Conservation (phyloP, 2,113 vertebrate species). For the Paramormyrops kingsleyae region DNA sequence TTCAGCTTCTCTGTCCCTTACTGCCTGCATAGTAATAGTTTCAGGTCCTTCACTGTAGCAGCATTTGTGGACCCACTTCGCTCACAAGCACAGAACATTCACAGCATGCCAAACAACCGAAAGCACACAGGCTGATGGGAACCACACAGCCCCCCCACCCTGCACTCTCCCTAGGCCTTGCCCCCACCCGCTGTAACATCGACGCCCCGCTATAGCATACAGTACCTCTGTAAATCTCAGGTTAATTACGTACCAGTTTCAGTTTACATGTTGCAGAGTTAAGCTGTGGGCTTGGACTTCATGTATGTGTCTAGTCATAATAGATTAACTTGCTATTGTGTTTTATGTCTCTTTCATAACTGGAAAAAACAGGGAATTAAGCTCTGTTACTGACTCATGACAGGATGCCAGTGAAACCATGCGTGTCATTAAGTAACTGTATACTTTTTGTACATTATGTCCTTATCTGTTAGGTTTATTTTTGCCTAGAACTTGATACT, state of each 20-base stretch:
- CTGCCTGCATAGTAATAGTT: not conserved
- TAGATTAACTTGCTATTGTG: conserved; percentile 7
- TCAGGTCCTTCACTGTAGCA: not conserved
- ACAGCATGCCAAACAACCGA: not conserved
- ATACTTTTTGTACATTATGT: conserved; percentile 34
- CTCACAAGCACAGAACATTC: not conserved
- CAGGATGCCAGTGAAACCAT: conserved; percentile 16
- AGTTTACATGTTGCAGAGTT: conserved; percentile 35
- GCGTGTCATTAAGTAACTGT: not conserved
- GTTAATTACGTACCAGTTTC: conserved; percentile 12
- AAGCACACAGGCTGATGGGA: not conserved
- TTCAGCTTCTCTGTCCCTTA: not conserved
- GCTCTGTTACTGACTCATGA: not conserved
- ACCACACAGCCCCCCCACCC: not conserved
- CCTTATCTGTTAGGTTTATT: conserved; percentile 50
- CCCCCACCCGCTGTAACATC: not conserved
- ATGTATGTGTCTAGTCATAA: not conserved
- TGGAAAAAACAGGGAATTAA: conserved; percentile 39
- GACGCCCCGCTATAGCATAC: not conserved
- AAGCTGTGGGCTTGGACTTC: conserved; percentile 10
- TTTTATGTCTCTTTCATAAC: conserved; percentile 28
- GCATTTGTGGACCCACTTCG: not conserved
- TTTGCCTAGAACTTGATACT: conserved; percentile 52
- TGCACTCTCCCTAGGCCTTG: not conserved
- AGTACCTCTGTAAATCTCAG: conserved; percentile 15